phyloP scores from a whole-genome alignment of 2,113 vertebrate genomes.

The Oncorhynchus masou region DNA sequence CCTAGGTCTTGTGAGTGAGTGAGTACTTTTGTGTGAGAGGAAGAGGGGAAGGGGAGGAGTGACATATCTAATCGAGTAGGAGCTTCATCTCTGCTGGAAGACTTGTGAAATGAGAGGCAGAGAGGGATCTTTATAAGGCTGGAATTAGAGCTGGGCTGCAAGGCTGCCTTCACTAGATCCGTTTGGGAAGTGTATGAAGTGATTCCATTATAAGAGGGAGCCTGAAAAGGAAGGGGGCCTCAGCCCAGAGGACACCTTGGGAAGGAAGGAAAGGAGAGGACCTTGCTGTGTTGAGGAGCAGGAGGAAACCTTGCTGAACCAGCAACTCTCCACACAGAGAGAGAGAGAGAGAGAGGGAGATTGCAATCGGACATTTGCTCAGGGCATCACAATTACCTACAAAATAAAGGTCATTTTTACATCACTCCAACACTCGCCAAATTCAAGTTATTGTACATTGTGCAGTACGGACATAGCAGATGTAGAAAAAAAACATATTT shows the following conservation, averaged over 20 bases:
- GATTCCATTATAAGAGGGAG: constrained; percentile 86
- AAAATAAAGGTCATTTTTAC: constrained; percentile 91
- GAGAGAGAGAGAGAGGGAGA: constrained; percentile 66
- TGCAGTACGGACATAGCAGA: too few relatives aligned
- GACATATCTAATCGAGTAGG: constrained; percentile 91
- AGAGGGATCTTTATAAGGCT: constrained; percentile 95
- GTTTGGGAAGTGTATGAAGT: constrained; percentile 86
- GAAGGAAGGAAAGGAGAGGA: constrained; percentile 87
- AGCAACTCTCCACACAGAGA: constrained; percentile 77
- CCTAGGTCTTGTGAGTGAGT: constrained; percentile 36
- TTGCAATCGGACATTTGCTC: constrained; percentile 92
- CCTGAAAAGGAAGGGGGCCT: constrained; percentile 79
- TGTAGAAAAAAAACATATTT: too few relatives aligned
- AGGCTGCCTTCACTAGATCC: constrained; percentile 48
- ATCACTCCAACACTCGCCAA: constrained; percentile 46
- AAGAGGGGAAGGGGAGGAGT: constrained; percentile 73
- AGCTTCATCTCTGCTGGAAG: constrained; percentile 89
- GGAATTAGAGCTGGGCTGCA: constrained; percentile 81
- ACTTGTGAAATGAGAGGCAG: constrained; percentile 96
- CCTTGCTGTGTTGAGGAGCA: constrained; percentile 88
- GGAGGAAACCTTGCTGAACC: constrained; percentile 93
- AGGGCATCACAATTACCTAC: constrained; percentile 82
- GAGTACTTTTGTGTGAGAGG: constrained; percentile 60
- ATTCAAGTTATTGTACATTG: constrained; percentile 44
- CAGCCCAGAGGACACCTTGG: constrained; percentile 84